phyloP scores from a whole-genome alignment of 1,140 invertebrate species.

The Neodiprion pinetum region DNA sequence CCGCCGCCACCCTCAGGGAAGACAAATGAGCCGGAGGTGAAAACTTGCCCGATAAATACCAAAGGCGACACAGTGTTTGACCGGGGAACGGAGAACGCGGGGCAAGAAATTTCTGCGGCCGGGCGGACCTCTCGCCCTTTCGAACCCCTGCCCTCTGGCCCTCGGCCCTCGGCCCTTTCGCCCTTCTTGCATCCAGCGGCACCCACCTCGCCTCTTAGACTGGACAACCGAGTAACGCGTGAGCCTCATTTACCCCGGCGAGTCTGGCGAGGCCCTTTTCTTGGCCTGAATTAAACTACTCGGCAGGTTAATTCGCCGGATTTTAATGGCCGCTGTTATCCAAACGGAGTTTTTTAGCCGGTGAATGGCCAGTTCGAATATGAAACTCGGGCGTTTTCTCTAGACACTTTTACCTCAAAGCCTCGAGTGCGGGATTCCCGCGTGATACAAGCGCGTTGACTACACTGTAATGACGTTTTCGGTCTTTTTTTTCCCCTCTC shows the following conservation, averaged over 20 bases:
- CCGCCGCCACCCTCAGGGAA: constrained; percentile 55
- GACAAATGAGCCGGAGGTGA: constrained; percentile 64
- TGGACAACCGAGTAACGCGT: constrained; percentile 18
- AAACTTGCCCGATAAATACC: constrained; percentile 65
- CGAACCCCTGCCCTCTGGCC: not conserved
- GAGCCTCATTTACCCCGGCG: constrained; percentile 44
- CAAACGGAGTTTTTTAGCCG: not conserved
- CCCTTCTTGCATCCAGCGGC: not conserved
- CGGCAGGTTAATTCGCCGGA: constrained; percentile 52
- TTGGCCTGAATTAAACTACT: constrained; percentile 45
- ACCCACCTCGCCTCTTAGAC: not conserved
- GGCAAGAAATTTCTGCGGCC: constrained; percentile 48
- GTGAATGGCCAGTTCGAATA: constrained; percentile 22
- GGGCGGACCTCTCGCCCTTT: not conserved
- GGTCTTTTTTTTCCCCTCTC: too few relatives aligned
- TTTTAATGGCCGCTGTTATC: constrained; percentile 34
- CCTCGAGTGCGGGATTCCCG: too few relatives aligned
- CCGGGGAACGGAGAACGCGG: constrained; percentile 52
- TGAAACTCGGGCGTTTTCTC: too few relatives aligned
- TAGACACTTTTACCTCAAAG: too few relatives aligned
- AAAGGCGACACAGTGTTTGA: constrained; percentile 63
- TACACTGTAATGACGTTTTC: too few relatives aligned
- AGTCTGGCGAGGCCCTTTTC: constrained; percentile 41
- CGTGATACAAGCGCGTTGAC: too few relatives aligned
- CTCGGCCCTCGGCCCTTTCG: not conserved